Conservation (phyloP, 1,140 invertebrate genomes). For the Drosophila ironensis region DNA sequence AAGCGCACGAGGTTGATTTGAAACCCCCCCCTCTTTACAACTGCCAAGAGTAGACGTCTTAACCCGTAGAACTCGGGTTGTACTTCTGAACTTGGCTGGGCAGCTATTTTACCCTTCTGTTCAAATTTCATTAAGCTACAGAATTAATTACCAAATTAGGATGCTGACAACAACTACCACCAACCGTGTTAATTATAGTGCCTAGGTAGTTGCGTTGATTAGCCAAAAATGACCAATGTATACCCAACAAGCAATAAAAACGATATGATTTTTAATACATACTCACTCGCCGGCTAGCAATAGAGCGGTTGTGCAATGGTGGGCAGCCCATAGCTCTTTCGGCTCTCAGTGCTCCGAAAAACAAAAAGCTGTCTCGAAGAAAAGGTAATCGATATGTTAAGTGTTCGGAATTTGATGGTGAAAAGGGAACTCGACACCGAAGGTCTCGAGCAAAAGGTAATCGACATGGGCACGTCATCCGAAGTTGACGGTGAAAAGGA, state of each 20-base stretch:
- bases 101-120: neutral
- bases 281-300: too few relatives aligned
- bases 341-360: too few relatives aligned
- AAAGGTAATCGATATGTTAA: too few relatives aligned
- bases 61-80: neutral
- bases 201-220: conserved; percentile 30
- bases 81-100: neutral
- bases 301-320: too few relatives aligned
- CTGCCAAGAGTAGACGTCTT: too few relatives aligned
- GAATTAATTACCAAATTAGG: conserved; percentile 52
- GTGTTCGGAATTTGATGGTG: too few relatives aligned
- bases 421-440: too few relatives aligned
- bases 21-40: too few relatives aligned
- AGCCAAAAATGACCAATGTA: conserved; percentile 43
- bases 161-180: conserved; percentile 27
- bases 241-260: conserved; percentile 60
- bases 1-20: conserved; percentile 94
- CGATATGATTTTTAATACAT: conserved; percentile 16
- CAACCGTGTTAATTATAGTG: conserved; percentile 54
- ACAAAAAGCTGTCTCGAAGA: neutral
- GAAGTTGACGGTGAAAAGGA: too few relatives aligned
- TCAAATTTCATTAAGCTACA: conserved; percentile 37
- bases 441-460: too few relatives aligned
- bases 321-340: too few relatives aligned
- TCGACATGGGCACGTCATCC: too few relatives aligned